Evolutionary conservation across 2,888 invertebrate species (phyloP), one percentile per base, ranked within the genome.

Genomic region (Polymixis lichenea): DNA sequence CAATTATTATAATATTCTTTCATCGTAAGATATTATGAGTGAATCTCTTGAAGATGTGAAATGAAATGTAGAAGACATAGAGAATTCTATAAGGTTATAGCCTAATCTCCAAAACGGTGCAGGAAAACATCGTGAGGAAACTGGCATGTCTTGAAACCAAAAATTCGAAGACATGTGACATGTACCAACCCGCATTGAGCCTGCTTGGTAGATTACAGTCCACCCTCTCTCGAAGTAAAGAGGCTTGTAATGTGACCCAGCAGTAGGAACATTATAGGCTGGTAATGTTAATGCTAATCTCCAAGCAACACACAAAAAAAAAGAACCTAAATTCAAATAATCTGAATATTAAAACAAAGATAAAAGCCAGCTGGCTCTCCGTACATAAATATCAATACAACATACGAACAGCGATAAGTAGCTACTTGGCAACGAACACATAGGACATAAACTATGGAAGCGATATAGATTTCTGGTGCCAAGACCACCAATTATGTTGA

Each of bases 381-480:
- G 15, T 28, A 61, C 70, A 83, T 83, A 83, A 83, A 83, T 86
- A 86, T 71, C 84, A 83, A 83, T 83, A 83, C 72, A 76, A 77
- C 68, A 62, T 68, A 83, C 51, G 62, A 78, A 70, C 72, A 62
- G 69, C 67, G 84, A 83, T 86, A 86, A 83, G 84, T 83, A 73
- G 84, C 19, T 43, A 78, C 70, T 83, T 83, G 83, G 83, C 83
- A 83, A 38, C 69, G 49, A 62, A 53, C 86, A 28, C 53, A 49
- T 51, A 25, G 64, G 25, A 65, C 70, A 78, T 83, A 71, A 83
- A 86, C 64, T 73, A 73, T 73, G 53, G 60, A 38, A 13, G 70
- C 66, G 25, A 65, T 86, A 78, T 78, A 86, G 70, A 86, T 83
- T 86, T 73, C 79, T 86, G 56, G 56, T 83, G 83, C 83, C 83